Percentiles rank a stretch among this genome's conserved stretches.
phyloP scores from a whole-genome alignment of 2,113 vertebrate genomes.

The Stercorarius parasiticus region DNA sequence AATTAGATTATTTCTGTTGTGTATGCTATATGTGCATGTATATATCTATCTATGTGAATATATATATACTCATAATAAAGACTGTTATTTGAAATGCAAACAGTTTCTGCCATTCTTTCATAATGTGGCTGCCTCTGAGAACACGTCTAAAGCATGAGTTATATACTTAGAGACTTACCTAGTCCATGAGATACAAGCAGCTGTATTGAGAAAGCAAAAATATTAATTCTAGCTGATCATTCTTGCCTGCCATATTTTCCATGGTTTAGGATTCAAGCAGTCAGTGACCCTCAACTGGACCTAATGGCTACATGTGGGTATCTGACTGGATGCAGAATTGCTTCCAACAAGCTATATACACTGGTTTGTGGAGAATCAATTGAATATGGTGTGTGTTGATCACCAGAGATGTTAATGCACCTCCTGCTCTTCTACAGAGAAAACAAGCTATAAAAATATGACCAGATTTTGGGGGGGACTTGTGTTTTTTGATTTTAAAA shows the following conservation, averaged over 20 bases:
- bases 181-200: background rate
- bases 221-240: background rate
- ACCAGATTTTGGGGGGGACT: background rate
- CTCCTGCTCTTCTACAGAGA: background rate
- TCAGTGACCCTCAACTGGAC: background rate
- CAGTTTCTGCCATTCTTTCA: background rate
- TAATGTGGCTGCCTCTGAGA: background rate
- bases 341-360: background rate
- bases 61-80: background rate
- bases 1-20: background rate
- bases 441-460: slow-evolving; percentile 12
- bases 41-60: background rate
- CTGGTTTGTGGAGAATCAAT: background rate
- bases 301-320: background rate
- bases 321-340: background rate
- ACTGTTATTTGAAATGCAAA: background rate
- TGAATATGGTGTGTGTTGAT: background rate
- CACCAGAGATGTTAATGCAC: background rate
- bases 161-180: background rate
- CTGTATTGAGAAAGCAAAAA: background rate
- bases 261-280: background rate
- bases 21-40: background rate
- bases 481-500: background rate
- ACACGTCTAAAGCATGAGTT: background rate
- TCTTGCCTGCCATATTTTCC: background rate